Conservation (phyloP, 2,888 invertebrate genomes). For the Synanthedon vespiformis region DNA sequence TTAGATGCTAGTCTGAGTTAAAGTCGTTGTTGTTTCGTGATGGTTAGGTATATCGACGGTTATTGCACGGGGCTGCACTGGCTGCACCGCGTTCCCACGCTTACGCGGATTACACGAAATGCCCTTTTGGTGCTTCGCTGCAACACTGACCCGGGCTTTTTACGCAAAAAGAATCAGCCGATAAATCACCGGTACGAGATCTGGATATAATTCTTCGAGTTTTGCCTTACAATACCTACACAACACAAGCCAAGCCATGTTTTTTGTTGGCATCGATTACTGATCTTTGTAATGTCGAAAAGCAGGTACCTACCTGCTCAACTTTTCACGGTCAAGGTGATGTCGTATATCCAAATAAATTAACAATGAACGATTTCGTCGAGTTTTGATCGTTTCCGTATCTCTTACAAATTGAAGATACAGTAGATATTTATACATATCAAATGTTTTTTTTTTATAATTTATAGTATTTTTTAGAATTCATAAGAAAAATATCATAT, state of each 20-base stretch:
- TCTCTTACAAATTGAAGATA: constrained; percentile 1
- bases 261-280: constrained; percentile 46
- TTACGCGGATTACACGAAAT: constrained; percentile 59
- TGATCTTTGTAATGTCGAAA: constrained; percentile 31
- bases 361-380: constrained; percentile 36
- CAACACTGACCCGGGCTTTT: constrained; percentile 63
- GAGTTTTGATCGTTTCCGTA: constrained; percentile 4
- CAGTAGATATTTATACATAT: too few relatives aligned
- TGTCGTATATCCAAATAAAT: constrained; percentile 54
- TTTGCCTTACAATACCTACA: constrained; percentile 25
- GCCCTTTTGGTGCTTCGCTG: constrained; percentile 65
- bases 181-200: constrained; percentile 59
- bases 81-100: constrained; percentile 46
- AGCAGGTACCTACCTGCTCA: constrained; percentile 62
- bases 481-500: too few relatives aligned
- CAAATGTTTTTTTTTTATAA: too few relatives aligned
- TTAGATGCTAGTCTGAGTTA: too few relatives aligned
- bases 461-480: too few relatives aligned
- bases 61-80: too few relatives aligned
- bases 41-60: too few relatives aligned
- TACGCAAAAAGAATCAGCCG: constrained; percentile 59
- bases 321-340: constrained; percentile 62
- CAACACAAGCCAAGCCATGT: constrained; percentile 21
- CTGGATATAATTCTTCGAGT: constrained; percentile 48
- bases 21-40: too few relatives aligned